These are phyloP conservation scores for Drosophila baimaii DNA, from an alignment of 1,140 invertebrate species.

Conservation along the genomic window DNA sequence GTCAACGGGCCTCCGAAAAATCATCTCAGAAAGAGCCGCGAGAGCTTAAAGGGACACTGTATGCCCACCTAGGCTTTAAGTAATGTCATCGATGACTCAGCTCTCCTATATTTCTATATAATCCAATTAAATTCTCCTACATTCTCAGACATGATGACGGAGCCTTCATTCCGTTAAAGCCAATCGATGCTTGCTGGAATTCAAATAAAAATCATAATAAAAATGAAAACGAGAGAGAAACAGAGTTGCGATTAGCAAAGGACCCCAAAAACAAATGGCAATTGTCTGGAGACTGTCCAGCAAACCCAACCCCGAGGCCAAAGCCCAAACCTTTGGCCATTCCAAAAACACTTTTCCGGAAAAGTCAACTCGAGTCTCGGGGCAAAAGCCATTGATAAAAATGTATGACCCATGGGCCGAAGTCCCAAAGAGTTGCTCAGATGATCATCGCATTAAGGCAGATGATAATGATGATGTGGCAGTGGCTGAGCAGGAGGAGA, in stretches of 20 bases:
- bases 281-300: constrained; percentile 28
- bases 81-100: background rate
- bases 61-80: too few species aligned
- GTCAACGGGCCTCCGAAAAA: too few species aligned
- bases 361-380: constrained; percentile 38
- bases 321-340: background rate
- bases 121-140: too few species aligned
- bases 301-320: background rate
- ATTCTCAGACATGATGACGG: too few species aligned
- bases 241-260: constrained; percentile 34
- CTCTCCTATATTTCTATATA: background rate
- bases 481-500: background rate
- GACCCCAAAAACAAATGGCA: constrained; percentile 31
- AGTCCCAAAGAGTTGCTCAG: constrained; percentile 35
- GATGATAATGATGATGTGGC: constrained; percentile 8
- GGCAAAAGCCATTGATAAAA: constrained; percentile 47
- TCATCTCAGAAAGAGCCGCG: too few species aligned
- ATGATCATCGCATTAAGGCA: constrained; percentile 14
- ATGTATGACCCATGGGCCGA: constrained; percentile 25
- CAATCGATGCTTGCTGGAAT: constrained; percentile 15
- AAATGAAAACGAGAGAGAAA: background rate
- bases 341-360: background rate
- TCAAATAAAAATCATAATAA: background rate
- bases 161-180: background rate
- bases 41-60: too few species aligned